These are phyloP conservation scores for Thymelicus lineola DNA, from an alignment of 2,888 invertebrate genomes.

Conservation along the genomic window DNA sequence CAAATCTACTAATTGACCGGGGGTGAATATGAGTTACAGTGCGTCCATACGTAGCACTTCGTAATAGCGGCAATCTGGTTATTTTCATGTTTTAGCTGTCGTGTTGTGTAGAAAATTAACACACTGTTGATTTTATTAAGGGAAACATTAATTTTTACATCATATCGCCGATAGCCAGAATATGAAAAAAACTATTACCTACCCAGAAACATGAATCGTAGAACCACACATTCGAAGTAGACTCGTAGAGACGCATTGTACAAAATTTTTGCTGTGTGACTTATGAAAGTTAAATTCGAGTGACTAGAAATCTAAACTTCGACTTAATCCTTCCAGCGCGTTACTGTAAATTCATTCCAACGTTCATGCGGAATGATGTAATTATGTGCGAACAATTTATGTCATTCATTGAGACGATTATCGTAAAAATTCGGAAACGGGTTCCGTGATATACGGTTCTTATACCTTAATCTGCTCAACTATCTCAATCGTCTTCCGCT, in stretches of 20 bases:
- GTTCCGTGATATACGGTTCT: constrained; percentile 23
- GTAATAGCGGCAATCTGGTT: background rate
- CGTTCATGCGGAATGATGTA: constrained; percentile 38
- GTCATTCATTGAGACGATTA: constrained; percentile 26
- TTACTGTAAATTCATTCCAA: constrained; percentile 40
- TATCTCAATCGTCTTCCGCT: constrained; percentile 72
- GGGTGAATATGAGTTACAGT: too few relatives aligned
- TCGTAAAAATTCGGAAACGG: constrained; percentile 15
- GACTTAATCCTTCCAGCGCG: constrained; percentile 39
- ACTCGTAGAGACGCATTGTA: constrained; percentile 3
- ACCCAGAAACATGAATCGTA: too few relatives aligned
- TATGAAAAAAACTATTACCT: too few relatives aligned
- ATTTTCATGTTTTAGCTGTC: background rate
- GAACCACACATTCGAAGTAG: too few relatives aligned
- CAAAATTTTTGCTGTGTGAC: constrained; percentile 11
- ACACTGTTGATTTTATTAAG: too few relatives aligned
- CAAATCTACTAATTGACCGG: background rate
- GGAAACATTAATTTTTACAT: too few relatives aligned
- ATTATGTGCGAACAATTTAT: constrained; percentile 33
- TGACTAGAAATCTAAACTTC: constrained; percentile 13
- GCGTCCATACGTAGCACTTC: too few relatives aligned
- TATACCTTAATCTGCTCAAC: constrained; percentile 48
- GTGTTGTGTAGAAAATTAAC: background rate
- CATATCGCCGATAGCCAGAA: too few relatives aligned
- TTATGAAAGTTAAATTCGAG: constrained; percentile 15